These are phyloP conservation scores for Heteronetta atricapilla DNA, from an alignment of 2,113 vertebrate species.

Conservation along the genomic window DNA sequence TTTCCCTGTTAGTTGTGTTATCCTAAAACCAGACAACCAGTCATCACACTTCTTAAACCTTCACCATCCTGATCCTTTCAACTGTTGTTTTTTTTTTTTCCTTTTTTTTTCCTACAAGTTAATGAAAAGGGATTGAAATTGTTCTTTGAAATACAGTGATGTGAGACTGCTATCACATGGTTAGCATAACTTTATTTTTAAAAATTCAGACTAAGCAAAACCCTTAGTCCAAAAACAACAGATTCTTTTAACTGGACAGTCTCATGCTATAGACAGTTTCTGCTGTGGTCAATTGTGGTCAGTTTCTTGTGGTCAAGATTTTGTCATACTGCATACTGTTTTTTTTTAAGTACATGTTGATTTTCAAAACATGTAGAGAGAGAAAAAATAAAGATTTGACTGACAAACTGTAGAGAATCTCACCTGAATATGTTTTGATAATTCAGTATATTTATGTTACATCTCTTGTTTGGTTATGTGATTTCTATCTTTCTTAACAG, in stretches of 20 bases:
- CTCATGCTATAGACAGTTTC: background rate
- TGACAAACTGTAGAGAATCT: background rate
- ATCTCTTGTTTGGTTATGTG: background rate
- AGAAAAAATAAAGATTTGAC: background rate
- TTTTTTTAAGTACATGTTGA: background rate
- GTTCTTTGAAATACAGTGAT: background rate
- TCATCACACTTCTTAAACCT: background rate
- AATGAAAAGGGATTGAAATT: background rate
- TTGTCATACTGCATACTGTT: background rate
- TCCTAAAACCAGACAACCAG: background rate
- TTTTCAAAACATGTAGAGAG: background rate
- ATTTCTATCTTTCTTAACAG: background rate
- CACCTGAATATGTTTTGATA: background rate
- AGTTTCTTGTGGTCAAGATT: background rate
- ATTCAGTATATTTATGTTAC: background rate
- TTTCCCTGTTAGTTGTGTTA: background rate
- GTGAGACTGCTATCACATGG: background rate
- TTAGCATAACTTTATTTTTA: background rate
- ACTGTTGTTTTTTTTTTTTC: background rate
- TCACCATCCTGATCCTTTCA: background rate
- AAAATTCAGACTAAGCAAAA: background rate
- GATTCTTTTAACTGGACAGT: background rate
- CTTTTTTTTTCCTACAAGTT: background rate
- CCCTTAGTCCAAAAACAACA: background rate
- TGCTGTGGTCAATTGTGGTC: background rate